Evolutionary conservation across 1,140 invertebrate species (phyloP), one percentile per base, ranked within the genome.

Genomic region (Euglossa dilemma): DNA sequence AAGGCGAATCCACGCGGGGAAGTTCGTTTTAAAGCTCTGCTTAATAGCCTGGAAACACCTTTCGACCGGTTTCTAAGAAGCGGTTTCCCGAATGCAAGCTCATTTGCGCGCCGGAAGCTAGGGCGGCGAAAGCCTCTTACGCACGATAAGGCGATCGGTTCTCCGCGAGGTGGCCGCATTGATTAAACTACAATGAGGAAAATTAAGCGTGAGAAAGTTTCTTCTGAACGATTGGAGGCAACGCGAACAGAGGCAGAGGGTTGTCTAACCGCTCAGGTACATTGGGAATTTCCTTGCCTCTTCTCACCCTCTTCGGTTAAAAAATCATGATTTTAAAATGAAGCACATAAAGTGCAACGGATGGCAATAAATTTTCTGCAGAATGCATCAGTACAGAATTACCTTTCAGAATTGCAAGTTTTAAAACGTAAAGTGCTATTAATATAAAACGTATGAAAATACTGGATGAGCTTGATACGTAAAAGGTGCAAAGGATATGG

Each of bases 181-280:
- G 56, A 87, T 87, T 87, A 87, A 80, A 84, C 43, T 63, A 63
- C 83, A 84, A 86, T 79, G 52, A 36, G 61, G 61, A 66, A 20
- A 64, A 87, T 87, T 76, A 87, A 66, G n/a, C 59, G 70, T 43
- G 57, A 74, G 69, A 45, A 67, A 47, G 36, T 75, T 83, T 36
- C 63, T 71, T 28, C 9, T 9, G 9, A 18, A 14, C 5, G 9
- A n/a, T 12, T 47, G 43, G 23, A 23, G 36, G 28, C 16, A 1
- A 9, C 43, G 4, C 0, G 23, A 4, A 4, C 1, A 36, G 36
- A 2, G 36, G 36, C 4, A 36, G 36, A 36, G 36, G 4, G 36
- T 36, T 36, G 36, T 4, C 36, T 36, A 36, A 36, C 36, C 36
- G 36, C 36, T 36, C 1, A 36, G 4, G 36, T 36, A 1, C 36